Percentiles rank a stretch among this genome's conserved stretches.
Conservation (phyloP, 2,888 invertebrate species). For the Lapara coniferarum region DNA sequence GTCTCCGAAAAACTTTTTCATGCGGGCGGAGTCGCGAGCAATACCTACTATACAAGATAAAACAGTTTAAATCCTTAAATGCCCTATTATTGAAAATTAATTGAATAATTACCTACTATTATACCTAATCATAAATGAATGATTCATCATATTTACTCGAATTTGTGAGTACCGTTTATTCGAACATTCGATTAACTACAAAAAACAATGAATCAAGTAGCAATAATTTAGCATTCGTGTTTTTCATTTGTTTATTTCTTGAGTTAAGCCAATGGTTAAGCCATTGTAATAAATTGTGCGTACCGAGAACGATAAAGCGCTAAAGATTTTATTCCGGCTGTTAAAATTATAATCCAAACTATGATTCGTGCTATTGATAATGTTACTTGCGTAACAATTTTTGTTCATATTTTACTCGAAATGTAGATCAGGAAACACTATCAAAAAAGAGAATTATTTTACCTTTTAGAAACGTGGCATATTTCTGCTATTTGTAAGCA, state of each 20-base stretch:
- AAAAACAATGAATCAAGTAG: not conserved
- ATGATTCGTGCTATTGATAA: slow-evolving; percentile 14
- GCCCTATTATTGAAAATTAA: too few species aligned
- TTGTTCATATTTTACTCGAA: not conserved
- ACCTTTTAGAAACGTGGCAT: not conserved
- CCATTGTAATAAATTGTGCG: not conserved
- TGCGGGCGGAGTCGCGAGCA: too few species aligned
- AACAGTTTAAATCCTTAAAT: too few species aligned
- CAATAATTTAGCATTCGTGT: not conserved
- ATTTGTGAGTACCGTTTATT: too few species aligned
- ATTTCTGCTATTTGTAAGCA: too few species aligned
- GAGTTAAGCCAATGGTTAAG: not conserved
- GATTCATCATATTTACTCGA: too few species aligned
- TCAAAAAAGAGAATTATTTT: not conserved
- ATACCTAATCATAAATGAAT: too few species aligned
- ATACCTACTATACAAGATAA: too few species aligned
- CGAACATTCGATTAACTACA: too few species aligned
- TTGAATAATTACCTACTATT: too few species aligned
- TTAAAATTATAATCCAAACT: not conserved
- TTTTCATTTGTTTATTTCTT: not conserved
- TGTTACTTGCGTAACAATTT: not conserved
- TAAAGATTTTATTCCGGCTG: slow-evolving; percentile 14
- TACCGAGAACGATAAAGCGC: not conserved
- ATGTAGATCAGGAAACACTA: not conserved
- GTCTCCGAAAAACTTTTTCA: too few species aligned